Evolutionary conservation across 2,797 vertebrate species (phyloP), one percentile per base, ranked within the genome.

Genomic region (Cichlasoma orientale): DNA sequence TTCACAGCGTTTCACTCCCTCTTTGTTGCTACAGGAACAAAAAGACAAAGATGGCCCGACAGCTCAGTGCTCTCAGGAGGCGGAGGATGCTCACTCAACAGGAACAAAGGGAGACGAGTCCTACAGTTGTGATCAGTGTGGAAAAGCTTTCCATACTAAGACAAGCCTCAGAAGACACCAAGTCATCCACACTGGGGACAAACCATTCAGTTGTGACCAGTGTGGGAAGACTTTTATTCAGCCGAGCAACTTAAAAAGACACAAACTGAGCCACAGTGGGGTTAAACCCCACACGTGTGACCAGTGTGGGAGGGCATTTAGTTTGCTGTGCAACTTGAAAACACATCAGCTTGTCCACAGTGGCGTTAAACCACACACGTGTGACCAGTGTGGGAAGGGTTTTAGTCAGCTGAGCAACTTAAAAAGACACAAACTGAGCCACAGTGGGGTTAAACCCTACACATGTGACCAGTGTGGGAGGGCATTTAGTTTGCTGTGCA

Each of bases 1-100:
- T 38, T 41, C 12, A 23, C n/a, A 41, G 58, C 58, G 14, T 21
- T 7, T 36, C 19, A 59, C 57, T 59, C 6, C 2, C 31, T 41
- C 58, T 59, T 59, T 61, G 58, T 41, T 0, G 4, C 33, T 61
- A 61, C 38, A 61, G 58, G 58, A 21, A 61, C 58, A 38, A 23
- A 0, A 1, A 1, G 58, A 3, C 58, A 36, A 36, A 59, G 57
- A 3, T 12, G n/a, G 19, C 19, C n/a, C 0, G 33, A 13, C n/a
- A 2, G 3, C 33, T 21, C 12, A 41, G 23, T 41, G 4, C 33
- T 61, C 13, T 61, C 33, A 61, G n/a, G n/a, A 41, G 58, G n/a
- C 33, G 1, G 12, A 61, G 12, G 33, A 38, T 38, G 58, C n/a
- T 61, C 36, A 2, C 36, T 12, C 58, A 2, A 2, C 4, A 21